Evolutionary conservation across 2,113 vertebrate species (phyloP).

Genomic region (Amphiprion percula): DNA sequence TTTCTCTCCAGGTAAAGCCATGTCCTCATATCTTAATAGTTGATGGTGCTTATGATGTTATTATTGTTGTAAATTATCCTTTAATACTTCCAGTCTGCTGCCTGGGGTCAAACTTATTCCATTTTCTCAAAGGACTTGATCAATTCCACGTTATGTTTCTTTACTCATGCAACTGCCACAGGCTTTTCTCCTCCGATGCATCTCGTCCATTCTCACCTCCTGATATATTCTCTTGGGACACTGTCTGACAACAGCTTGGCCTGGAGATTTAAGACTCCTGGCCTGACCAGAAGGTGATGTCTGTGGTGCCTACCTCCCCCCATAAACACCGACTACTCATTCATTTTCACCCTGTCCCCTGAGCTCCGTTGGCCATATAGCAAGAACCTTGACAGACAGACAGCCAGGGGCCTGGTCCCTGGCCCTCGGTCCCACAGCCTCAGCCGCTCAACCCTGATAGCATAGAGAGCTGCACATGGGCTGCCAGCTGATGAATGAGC

Average conservation of each 20-base stretch:
- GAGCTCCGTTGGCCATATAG: constrained; percentile 22
- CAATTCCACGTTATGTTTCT: constrained; percentile 23
- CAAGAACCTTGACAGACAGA: constrained; percentile 39
- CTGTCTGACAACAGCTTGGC: constrained; percentile 42
- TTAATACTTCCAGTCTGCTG: neutral
- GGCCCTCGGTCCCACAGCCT: constrained; percentile 51
- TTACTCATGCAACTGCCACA: constrained; percentile 16
- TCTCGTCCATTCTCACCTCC: constrained; percentile 28
- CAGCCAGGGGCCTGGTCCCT: constrained; percentile 20
- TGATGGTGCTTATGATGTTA: neutral
- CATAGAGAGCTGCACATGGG: constrained; percentile 48
- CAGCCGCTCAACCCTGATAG: constrained; percentile 57
- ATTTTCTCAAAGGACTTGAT: neutral
- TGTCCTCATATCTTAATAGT: neutral
- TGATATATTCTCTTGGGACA: constrained; percentile 24
- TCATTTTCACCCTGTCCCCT: constrained; percentile 40
- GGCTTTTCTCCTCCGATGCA: constrained; percentile 14
- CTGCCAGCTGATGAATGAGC: constrained; percentile 83
- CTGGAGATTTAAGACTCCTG: constrained; percentile 46
- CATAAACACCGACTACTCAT: constrained; percentile 46
- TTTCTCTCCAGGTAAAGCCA: neutral
- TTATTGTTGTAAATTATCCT: constrained; percentile 1
- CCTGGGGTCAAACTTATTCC: neutral
- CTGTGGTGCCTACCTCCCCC: constrained; percentile 16
- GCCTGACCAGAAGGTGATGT: constrained; percentile 31